Evolutionary conservation across 2,113 vertebrate genomes (phyloP).

Genomic region (Crypturellus undulatus): DNA sequence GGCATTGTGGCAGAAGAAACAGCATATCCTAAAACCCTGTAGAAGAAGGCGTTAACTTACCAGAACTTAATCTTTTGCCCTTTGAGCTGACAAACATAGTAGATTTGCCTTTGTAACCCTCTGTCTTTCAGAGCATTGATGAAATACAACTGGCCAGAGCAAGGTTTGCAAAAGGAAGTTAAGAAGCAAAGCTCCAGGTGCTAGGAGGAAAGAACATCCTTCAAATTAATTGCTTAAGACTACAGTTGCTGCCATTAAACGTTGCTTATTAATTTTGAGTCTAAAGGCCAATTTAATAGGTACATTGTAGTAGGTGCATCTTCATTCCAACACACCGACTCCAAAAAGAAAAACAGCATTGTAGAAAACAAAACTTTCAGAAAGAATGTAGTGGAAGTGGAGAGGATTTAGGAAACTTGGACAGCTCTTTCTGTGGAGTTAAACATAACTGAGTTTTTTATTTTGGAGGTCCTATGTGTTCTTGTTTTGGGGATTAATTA

Average conservation of each 20-base stretch:
- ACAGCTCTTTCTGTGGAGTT: fast-evolving
- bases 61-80: not conserved
- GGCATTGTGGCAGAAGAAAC: not conserved
- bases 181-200: not conserved
- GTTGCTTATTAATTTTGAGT: not conserved
- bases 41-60: not conserved
- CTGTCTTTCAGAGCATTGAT: not conserved
- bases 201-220: not conserved
- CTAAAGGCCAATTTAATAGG: not conserved
- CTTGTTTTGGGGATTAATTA: not conserved
- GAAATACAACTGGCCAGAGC: not conserved
- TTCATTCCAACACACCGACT: not conserved
- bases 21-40: not conserved
- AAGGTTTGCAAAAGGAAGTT: not conserved
- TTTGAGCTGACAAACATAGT: not conserved
- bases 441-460: too few relatives aligned
- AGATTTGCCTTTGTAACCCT: not conserved
- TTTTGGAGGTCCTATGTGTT: not conserved
- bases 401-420: not conserved
- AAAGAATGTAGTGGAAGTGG: not conserved
- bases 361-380: not conserved
- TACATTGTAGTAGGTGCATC: not conserved
- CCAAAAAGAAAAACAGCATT: not conserved
- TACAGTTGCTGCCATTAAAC: not conserved
- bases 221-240: not conserved